Base-by-base conservation (phyloP, 2,888 invertebrate genomes). In the Athalia cordata region DNA sequence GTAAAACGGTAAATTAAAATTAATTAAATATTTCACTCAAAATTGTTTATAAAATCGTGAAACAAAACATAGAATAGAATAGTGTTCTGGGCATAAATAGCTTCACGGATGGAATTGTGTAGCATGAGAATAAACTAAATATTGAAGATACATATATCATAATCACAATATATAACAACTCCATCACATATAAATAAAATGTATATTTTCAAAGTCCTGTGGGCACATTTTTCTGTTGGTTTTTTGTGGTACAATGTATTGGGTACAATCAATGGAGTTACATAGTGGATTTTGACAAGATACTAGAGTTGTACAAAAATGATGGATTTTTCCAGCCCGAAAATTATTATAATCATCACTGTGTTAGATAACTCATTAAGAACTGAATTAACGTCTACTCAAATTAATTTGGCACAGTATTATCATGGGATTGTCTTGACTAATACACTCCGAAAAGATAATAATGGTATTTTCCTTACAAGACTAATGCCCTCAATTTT, bases 151-250 rank as follows among this genome's bases (percentile, higher is more conserved):
- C 76, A 70, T 62, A 70, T 62, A 81, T 43, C 75, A 75, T 72
- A 62, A 62, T 75, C 79, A 67, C 82, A 77, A 82, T 83, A 83
- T 81, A 83, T 83, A 84, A 83, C 83, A 81, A 83, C 81, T 80
- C 81, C 79, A 81, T 81, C 82, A 78, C 81, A 81, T 81, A 80
- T 78, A 82, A 83, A 83, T 83, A 82, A 83, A 82, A 80, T 81
- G 81, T 82, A 82, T 59, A 72, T 75, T 50, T 75, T 50, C 59
- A 15, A 64, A 62, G 75, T 75, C 75, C 13, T 72, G 50, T 75
- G 75, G 75, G 49, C 15, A 62, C 50, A 75, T 62, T 50, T 43
- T 75, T 62, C 15, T 75, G 50, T 62, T 9, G 29, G 62, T n/a
- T 13, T 1, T 29, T 29, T 29, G 29, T 2, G 29, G 29, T 29